Evolutionary conservation across 2,888 invertebrate genomes (phyloP), one percentile per base, ranked within the genome.

Genomic region (Carabus problematicus): DNA sequence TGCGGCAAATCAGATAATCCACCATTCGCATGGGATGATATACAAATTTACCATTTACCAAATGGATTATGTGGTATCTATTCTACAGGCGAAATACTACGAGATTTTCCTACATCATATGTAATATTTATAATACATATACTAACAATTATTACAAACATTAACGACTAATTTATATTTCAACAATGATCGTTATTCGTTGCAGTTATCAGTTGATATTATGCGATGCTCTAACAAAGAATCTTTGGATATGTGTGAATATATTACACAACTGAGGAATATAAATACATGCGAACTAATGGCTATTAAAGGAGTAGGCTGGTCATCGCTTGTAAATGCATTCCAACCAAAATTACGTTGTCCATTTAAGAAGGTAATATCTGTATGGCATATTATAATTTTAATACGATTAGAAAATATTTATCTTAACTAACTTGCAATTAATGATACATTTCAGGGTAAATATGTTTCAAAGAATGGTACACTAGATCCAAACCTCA

Each of bases 231-330:
- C 59, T 18, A 16, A 29, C 42, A 66, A 42, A 19, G 66, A 66
- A 59, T 11, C 66, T 3, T 40, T 66, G 14, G 66, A 66, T 58
- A 18, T 47, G 39, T 66, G 66, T 42, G 39, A 49, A 40, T 11
- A 11, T 12, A 59, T 66, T 58, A 11, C 40, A 12, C 58, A 66
- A 49, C 18, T 59, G 12, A 66, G 16, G 11, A 40, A 49, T 8
- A 3, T 58, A 11, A 49, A 66, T 42, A 41, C 66, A 41, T 66
- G 66, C 18, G 12, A 47, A 66, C 8, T 66, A n/a, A n/a, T n/a
- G n/a, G 9, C 7, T 66, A 7, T 11, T 4, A 66, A 66, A 18
- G 59, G 59, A 4, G 16, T 41, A 14, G 59, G 41, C 8, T 66
- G 59, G 59, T 11, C 59, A 11, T 19, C 14, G 41, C 7, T 59